These are phyloP conservation scores for Rhabdornis inornatus DNA, from an alignment of 2,113 vertebrate species.

Conservation along the genomic window DNA sequence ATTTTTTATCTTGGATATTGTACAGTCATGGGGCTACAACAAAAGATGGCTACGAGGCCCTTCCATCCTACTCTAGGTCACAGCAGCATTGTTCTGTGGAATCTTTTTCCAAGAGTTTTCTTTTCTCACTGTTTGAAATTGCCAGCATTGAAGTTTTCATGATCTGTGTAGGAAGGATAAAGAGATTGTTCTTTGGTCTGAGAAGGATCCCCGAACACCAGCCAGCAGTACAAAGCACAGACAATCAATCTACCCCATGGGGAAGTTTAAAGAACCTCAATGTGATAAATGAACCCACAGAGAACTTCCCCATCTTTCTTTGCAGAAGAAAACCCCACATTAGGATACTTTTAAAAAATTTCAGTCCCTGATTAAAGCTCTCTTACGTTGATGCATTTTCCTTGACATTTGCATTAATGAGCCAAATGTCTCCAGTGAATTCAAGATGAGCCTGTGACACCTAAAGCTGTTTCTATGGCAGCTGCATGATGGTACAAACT, in stretches of 20 bases:
- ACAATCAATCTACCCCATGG: not conserved
- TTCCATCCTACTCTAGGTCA: not conserved
- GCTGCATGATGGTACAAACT: not conserved
- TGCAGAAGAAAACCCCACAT: not conserved
- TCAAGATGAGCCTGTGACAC: not conserved
- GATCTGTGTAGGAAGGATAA: not conserved
- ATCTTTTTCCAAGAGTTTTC: not conserved
- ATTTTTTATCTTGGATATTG: not conserved
- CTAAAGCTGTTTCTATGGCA: slow-evolving; percentile 29
- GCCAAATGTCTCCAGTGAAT: slow-evolving; percentile 36
- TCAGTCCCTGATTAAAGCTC: not conserved
- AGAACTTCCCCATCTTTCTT: not conserved
- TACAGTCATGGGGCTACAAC: not conserved
- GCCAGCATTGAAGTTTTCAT: not conserved
- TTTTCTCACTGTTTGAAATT: not conserved
- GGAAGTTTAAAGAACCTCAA: not conserved
- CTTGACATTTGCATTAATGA: slow-evolving; percentile 45
- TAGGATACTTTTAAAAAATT: not conserved
- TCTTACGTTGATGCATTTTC: not conserved
- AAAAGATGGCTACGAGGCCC: not conserved
- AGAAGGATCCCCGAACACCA: not conserved
- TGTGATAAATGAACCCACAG: not conserved
- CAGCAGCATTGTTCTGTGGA: not conserved
- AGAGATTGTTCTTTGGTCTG: not conserved
- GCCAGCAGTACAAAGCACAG: not conserved